Evolutionary conservation across 2,888 invertebrate genomes (phyloP).

Genomic region (Drosophila phalerata): DNA sequence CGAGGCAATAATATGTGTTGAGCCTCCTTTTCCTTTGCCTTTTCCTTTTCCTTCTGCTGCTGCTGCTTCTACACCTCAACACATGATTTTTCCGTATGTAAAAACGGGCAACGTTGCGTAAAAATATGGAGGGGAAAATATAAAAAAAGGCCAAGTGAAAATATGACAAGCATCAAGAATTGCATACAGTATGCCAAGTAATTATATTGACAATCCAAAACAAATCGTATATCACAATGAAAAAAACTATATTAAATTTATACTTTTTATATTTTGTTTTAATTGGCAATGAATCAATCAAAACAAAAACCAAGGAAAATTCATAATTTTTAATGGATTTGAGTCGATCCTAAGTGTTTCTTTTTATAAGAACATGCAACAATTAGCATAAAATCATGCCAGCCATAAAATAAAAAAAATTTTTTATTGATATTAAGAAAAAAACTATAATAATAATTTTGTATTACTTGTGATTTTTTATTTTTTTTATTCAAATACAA

Average conservation of each 20-base stretch:
- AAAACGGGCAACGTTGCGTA: conserved; percentile 49
- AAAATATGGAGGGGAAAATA: conserved; percentile 30
- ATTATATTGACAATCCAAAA: neutral
- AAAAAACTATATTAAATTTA: neutral
- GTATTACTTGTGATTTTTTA: no score
- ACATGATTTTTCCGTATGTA: conserved; percentile 40
- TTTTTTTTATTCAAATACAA: no score
- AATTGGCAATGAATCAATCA: no score
- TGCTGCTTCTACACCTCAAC: neutral
- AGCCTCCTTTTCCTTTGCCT: conserved; percentile 11
- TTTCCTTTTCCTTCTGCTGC: neutral
- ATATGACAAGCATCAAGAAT: conserved; percentile 31
- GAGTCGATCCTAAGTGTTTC: no score
- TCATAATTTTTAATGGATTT: no score
- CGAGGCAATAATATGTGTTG: conserved; percentile 58
- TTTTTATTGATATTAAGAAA: no score
- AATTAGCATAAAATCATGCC: no score
- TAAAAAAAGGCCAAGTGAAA: conserved; percentile 21
- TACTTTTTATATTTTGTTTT: neutral
- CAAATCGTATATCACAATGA: neutral
- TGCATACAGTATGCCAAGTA: neutral
- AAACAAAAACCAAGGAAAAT: no score
- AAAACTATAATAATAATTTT: no score
- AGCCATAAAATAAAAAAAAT: no score
- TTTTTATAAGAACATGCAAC: no score